These are phyloP conservation scores for Apamea epomidion DNA, from an alignment of 2,888 invertebrate species.

Conservation along the genomic window DNA sequence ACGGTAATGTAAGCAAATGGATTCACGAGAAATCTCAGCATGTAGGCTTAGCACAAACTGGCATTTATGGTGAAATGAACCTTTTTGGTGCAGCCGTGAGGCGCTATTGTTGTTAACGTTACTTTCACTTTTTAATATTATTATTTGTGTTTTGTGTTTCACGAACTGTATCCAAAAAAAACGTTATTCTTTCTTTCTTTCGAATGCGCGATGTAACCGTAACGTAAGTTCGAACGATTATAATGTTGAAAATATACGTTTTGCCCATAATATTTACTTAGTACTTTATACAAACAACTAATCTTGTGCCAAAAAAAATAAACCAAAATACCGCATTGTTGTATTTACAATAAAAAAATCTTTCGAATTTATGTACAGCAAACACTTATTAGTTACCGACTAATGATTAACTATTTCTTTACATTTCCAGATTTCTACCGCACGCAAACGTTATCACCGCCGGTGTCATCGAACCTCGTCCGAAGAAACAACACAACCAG, in stretches of 20 bases:
- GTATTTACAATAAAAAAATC: neutral
- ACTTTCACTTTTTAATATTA: neutral
- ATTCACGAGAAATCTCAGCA: neutral
- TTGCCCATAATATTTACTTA: neutral
- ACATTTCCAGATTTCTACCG: slow-evolving; percentile 77
- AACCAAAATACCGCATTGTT: neutral
- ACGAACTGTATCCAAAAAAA: neutral
- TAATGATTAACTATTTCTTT: slow-evolving; percentile 37
- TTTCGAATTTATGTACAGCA: neutral
- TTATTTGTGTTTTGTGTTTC: neutral
- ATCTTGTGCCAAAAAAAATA: neutral
- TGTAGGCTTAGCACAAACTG: neutral
- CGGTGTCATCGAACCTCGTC: slow-evolving; percentile 65
- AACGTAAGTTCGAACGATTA: neutral
- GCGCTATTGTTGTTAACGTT: neutral
- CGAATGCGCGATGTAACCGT: neutral
- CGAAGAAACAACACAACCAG: slow-evolving; percentile 70
- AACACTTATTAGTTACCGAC: neutral
- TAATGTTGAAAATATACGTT: neutral
- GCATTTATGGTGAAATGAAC: neutral
- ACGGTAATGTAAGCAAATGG: neutral
- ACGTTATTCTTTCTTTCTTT: neutral
- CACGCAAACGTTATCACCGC: slow-evolving; percentile 70
- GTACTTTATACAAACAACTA: neutral
- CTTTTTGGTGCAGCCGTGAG: neutral